These are phyloP conservation scores for Spilosoma lubricipeda DNA, from an alignment of 2,888 invertebrate genomes.

Conservation along the genomic window DNA sequence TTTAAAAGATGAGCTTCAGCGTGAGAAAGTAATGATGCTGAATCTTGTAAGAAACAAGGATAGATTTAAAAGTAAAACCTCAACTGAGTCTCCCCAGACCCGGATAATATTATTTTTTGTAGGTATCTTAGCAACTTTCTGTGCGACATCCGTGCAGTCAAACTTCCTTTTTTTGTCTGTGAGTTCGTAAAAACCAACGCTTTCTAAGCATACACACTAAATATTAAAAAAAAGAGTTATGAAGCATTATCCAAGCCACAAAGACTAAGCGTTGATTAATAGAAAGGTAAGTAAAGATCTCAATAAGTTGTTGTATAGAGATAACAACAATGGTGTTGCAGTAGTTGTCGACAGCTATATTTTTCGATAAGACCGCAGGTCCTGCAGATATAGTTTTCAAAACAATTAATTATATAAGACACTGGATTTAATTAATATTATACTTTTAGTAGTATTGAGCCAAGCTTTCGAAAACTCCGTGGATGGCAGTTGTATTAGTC, in stretches of 20 bases:
- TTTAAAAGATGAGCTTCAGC: not conserved
- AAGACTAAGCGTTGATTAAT: not conserved
- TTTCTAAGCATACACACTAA: not conserved
- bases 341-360: not conserved
- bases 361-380: not conserved
- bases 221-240: not conserved
- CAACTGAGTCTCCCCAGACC: not conserved
- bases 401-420: not conserved
- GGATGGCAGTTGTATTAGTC: not conserved
- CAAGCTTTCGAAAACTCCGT: not conserved
- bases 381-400: not conserved
- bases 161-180: not conserved
- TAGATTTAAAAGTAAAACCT: too few relatives aligned
- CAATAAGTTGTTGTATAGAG: not conserved
- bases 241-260: not conserved
- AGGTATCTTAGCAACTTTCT: not conserved
- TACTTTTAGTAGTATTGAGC: not conserved
- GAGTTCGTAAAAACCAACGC: not conserved
- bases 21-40: too few relatives aligned
- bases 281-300: not conserved
- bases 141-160: not conserved
- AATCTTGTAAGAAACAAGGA: too few relatives aligned
- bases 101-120: not conserved
- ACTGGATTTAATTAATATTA: not conserved
- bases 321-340: not conserved